Evolutionary conservation across 2,113 vertebrate genomes (phyloP).

Genomic region (Pagrus major): DNA sequence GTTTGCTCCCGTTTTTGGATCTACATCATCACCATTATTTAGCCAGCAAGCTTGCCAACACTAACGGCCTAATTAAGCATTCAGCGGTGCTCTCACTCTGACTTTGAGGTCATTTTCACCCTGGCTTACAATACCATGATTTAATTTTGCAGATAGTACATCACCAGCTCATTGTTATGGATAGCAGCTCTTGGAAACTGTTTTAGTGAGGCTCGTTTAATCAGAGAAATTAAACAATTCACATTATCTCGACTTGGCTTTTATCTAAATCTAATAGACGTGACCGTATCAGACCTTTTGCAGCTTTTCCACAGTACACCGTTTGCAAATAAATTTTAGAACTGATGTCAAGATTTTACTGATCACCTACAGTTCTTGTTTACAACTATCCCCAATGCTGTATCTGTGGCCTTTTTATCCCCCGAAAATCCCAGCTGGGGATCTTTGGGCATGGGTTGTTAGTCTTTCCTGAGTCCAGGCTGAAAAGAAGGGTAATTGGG

Average conservation of each 20-base stretch:
- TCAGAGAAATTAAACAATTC: constrained; percentile 56
- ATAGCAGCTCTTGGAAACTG: constrained; percentile 52
- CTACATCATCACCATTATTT: constrained; percentile 73
- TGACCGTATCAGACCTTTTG: constrained; percentile 28
- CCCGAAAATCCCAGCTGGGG: constrained; percentile 34
- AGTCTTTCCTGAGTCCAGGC: constrained; percentile 27
- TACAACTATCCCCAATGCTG: not conserved
- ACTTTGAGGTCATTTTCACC: constrained; percentile 78
- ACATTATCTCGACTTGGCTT: constrained; percentile 40
- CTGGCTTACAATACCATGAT: constrained; percentile 65
- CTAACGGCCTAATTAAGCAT: constrained; percentile 76
- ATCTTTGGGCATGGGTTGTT: constrained; percentile 38
- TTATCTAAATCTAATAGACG: constrained; percentile 44
- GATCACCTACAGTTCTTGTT: constrained; percentile 26
- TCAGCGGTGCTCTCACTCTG: constrained; percentile 63
- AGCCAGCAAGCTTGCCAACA: constrained; percentile 68
- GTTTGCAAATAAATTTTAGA: not conserved
- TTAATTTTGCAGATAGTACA: constrained; percentile 69
- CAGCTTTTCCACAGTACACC: not conserved
- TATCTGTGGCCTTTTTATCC: constrained; percentile 34
- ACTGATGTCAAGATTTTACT: constrained; percentile 34
- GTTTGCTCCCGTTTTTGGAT: constrained; percentile 73
- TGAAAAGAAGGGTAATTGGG: constrained; percentile 52
- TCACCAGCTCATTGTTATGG: constrained; percentile 62
- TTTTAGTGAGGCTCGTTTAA: constrained; percentile 53